phyloP scores from a whole-genome alignment of 2,888 invertebrate species.

The Nomada goodeniana region DNA sequence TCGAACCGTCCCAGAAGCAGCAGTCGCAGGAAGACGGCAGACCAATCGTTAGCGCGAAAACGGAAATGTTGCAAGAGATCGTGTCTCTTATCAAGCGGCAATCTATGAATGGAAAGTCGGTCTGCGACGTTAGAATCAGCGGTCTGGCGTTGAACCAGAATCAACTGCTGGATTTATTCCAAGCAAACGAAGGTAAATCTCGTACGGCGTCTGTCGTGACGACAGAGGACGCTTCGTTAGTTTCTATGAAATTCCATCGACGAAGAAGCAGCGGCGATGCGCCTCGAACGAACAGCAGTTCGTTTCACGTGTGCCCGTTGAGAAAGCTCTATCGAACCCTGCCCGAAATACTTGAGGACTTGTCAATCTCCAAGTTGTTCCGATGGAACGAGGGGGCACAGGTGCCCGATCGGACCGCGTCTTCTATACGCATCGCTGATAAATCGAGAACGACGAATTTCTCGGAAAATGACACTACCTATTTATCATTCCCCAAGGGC shows the following conservation, averaged over 20 bases:
- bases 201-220: constrained; percentile 26
- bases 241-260: constrained; percentile 39
- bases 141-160: constrained; percentile 35
- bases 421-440: neutral
- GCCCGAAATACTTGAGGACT: constrained; percentile 8
- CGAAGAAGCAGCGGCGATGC: neutral
- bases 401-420: neutral
- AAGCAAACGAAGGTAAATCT: constrained; percentile 6
- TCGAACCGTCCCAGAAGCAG: neutral
- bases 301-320: neutral
- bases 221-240: constrained; percentile 30
- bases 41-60: neutral
- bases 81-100: constrained; percentile 20
- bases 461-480: constrained; percentile 23
- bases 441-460: neutral
- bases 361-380: constrained; percentile 6
- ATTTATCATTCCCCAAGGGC: neutral
- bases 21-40: neutral
- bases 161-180: constrained; percentile 27
- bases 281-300: neutral
- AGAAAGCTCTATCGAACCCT: constrained; percentile 16
- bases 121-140: constrained; percentile 36
- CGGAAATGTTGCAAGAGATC: neutral
- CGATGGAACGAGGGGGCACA: neutral
- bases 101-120: constrained; percentile 27